Evolutionary conservation across 2,888 invertebrate genomes (phyloP).

Genomic region (Mesorhabditis belari): DNA sequence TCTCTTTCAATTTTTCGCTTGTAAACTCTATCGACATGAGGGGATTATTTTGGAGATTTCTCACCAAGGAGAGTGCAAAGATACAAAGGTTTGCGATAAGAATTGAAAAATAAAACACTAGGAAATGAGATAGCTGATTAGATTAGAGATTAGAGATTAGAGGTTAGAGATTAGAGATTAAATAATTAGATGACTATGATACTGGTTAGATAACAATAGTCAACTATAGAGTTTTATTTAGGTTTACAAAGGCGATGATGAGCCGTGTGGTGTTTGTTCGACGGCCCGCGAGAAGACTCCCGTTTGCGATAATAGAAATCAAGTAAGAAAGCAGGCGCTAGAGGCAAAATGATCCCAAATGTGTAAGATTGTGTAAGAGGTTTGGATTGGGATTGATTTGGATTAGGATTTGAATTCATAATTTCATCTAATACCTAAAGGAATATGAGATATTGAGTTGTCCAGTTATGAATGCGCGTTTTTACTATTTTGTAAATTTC

Average conservation of each 20-base stretch:
- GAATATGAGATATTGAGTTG: no score
- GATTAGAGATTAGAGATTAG: no score
- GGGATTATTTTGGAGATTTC: conserved; percentile 10
- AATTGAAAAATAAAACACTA: no score
- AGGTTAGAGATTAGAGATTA: no score
- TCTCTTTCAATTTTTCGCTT: conserved; percentile 35
- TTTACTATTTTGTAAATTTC: no score
- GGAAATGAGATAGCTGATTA: no score
- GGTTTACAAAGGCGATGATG: background rate
- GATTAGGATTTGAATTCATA: no score
- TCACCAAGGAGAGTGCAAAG: conserved; percentile 6
- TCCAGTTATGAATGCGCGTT: no score
- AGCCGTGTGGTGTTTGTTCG: conserved; percentile 8
- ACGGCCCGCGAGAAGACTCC: conserved; percentile 10
- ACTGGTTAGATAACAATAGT: conserved; percentile 1
- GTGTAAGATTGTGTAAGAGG: no score
- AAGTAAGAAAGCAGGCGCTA: background rate
- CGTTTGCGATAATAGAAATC: conserved; percentile 31
- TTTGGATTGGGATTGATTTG: no score
- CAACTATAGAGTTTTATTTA: background rate
- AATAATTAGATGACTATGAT: background rate
- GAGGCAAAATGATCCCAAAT: no score
- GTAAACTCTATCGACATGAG: conserved; percentile 19
- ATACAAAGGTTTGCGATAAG: background rate
- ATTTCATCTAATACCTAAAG: no score